Evolutionary conservation across 1,140 invertebrate genomes (phyloP), one percentile per base, ranked within the genome.

Genomic region (Trichoplusia ni): DNA sequence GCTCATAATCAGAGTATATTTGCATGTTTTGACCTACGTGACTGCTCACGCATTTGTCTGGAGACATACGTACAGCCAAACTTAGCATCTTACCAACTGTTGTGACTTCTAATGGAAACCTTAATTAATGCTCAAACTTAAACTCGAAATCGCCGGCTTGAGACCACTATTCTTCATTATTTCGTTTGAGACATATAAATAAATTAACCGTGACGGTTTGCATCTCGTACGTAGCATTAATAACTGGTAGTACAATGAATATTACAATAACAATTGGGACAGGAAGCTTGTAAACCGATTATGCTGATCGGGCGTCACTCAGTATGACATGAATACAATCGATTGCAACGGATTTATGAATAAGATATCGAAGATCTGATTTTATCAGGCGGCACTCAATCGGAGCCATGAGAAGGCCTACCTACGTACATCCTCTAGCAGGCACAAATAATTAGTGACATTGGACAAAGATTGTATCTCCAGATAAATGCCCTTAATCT

Each of bases 241-340:
- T 86, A 85, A 77, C 82, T 78, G 69, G 82, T 83, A 82, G 77
- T 83, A 84, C 81, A 86, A 79, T 78, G 70, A 58, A 67, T 65
- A 84, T 84, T 86, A 84, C 69, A 84, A 84, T 85, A 81, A 84
- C 82, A 86, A 84, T 85, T 69, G 75, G 68, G 56, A 69, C 76
- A 81, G 78, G 79, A 77, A 81, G 77, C 73, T 64, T 63, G 71
- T 86, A 89, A 89, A 84, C 77, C 80, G 84, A 86, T 89, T 89
- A 86, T 67, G 65, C 60, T 81, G 84, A 85, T 82, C 78, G 71
- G 47, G 80, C 74, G 81, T 86, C 82, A 82, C 66, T 84, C 77
- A 82, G 67, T 72, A 59, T 79, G 82, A 81, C 81, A 75, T 65
- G 69, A 38, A 51, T 69, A 84, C 77, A 88, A 88, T 84, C 72